Percentiles rank a stretch among this genome's conserved stretches.
These are phyloP conservation scores for Diplosoma virens DNA, from an alignment of 23 tunicate species.

Conservation along the genomic window DNA sequence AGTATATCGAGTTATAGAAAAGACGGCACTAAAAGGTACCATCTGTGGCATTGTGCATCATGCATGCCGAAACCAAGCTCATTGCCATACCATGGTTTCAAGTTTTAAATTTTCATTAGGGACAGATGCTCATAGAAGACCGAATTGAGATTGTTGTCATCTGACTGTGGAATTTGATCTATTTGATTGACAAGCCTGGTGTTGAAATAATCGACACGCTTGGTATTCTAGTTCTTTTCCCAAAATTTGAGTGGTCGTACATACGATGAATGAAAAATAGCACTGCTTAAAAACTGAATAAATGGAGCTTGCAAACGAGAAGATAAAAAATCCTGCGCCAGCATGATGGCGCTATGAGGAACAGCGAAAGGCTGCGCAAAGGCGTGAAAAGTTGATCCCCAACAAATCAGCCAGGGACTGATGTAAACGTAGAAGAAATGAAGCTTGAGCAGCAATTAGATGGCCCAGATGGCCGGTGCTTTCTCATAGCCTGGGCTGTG, in stretches of 20 bases:
- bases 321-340: conserved; percentile 61
- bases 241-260: conserved; percentile 87
- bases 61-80: too few species aligned
- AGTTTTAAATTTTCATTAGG: too few species aligned
- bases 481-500: too few species aligned
- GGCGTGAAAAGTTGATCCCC: conserved; percentile 98
- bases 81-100: too few species aligned
- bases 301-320: conserved; percentile 78
- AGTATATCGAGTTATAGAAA: too few species aligned
- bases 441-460: conserved; percentile 60
- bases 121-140: conserved; percentile 92
- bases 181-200: conserved; percentile 73
- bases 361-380: conserved; percentile 78
- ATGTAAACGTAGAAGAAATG: conserved; percentile 76
- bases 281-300: conserved; percentile 86
- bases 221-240: conserved; percentile 89
- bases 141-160: conserved; percentile 87
- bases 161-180: conserved; percentile 58
- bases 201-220: conserved; percentile 76
- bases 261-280: conserved; percentile 83
- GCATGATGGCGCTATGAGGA: conserved; percentile 72
- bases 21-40: too few species aligned
- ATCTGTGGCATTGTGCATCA: too few species aligned
- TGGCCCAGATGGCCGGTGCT: too few species aligned
- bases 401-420: conserved; percentile 89